Conservation (phyloP, 2,797 vertebrate genomes). For the Melanotaenia nigrans region DNA sequence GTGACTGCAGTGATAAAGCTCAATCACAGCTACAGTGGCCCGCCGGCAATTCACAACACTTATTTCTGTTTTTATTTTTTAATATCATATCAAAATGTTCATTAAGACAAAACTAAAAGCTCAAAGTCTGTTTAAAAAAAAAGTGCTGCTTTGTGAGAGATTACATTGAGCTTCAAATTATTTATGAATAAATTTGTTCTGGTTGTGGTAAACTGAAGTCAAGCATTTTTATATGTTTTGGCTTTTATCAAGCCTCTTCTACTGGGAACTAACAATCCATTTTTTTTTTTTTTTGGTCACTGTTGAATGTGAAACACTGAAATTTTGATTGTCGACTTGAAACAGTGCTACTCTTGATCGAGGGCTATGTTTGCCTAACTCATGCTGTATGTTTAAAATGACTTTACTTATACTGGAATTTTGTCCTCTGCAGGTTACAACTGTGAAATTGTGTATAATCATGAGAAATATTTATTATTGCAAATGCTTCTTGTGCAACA, state of each 20-base stretch:
- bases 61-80: slow-evolving; percentile 25
- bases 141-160: slow-evolving; percentile 72
- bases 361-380: slow-evolving; percentile 68
- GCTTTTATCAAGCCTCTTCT: slow-evolving; percentile 42
- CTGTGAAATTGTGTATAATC: slow-evolving; percentile 88
- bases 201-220: slow-evolving; percentile 62
- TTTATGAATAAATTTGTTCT: slow-evolving; percentile 67
- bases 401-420: slow-evolving; percentile 81
- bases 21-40: slow-evolving; percentile 40
- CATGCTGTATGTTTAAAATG: slow-evolving; percentile 76
- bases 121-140: slow-evolving; percentile 36
- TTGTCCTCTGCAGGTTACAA: slow-evolving; percentile 84
- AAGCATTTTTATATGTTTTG: slow-evolving; percentile 58
- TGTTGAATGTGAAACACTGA: slow-evolving; percentile 79
- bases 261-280: slow-evolving; percentile 64
- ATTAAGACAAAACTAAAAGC: slow-evolving; percentile 45
- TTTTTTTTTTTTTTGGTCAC: slow-evolving; percentile 58
- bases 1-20: slow-evolving; percentile 48
- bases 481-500: slow-evolving; percentile 82
- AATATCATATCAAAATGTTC: slow-evolving; percentile 53
- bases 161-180: slow-evolving; percentile 57
- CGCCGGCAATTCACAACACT: slow-evolving; percentile 25
- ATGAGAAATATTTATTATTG: slow-evolving; percentile 88
- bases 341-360: slow-evolving; percentile 56
- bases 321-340: slow-evolving; percentile 69